Percentiles rank a stretch among this genome's conserved stretches.
These are phyloP conservation scores for Megatriorchis doriae DNA, from an alignment of 2,113 vertebrate species.

Conservation along the genomic window DNA sequence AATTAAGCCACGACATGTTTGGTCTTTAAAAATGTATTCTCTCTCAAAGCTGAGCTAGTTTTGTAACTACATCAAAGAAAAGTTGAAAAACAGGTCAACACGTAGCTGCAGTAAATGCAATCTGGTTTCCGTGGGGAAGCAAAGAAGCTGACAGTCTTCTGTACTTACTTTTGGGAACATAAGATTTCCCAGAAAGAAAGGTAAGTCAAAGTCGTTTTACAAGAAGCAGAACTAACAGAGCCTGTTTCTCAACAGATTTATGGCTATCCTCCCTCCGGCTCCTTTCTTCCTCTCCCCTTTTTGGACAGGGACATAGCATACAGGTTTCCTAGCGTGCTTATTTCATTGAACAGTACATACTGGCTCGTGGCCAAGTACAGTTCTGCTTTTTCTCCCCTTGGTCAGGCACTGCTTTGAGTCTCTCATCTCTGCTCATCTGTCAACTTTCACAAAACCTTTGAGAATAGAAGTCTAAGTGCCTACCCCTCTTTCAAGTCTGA, in stretches of 20 bases:
- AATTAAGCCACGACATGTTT: fast-evolving
- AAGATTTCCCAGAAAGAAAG: background rate
- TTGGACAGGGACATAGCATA: background rate
- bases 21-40: background rate
- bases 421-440: background rate
- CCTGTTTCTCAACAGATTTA: background rate
- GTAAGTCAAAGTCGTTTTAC: background rate
- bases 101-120: fast-evolving
- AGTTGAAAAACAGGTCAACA: background rate
- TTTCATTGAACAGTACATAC: fast-evolving
- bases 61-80: background rate
- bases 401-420: background rate
- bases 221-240: background rate
- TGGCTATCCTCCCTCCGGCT: background rate
- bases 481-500: background rate
- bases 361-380: background rate
- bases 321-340: background rate
- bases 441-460: background rate
- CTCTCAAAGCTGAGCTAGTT: background rate
- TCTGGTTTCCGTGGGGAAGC: background rate
- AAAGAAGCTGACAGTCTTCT: background rate
- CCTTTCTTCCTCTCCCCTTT: background rate
- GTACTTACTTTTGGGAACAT: background rate
- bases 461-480: background rate
- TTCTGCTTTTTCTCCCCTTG: background rate